A percentile compares a stretch with the other conserved stretches of the same genome.
Conservation (phyloP, 2,113 vertebrate genomes). For the Benitochromis conjunctus region DNA sequence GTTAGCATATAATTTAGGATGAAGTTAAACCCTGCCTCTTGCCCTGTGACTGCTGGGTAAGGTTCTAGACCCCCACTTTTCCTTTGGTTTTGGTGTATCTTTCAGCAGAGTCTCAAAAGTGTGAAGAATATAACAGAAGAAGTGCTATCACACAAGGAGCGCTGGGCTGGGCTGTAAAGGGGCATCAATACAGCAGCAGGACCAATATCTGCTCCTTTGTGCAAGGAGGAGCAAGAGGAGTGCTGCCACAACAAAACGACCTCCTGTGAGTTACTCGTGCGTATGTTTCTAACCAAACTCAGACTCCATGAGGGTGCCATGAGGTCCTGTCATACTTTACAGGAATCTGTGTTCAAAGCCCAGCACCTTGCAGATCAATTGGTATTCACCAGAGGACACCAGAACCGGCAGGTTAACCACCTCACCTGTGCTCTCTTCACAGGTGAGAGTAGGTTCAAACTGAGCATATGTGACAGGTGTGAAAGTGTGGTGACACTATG, state of each 20-base stretch:
- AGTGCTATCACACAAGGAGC: neutral
- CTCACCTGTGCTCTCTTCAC: neutral
- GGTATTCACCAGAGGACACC: neutral
- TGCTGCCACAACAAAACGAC: neutral
- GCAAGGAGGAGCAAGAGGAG: neutral
- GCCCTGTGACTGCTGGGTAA: fast-evolving
- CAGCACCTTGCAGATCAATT: neutral
- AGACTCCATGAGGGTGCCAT: neutral
- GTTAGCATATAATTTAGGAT: neutral
- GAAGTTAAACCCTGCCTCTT: neutral
- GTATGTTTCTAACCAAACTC: neutral
- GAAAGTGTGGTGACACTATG: neutral
- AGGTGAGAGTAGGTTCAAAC: neutral
- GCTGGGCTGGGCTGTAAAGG: neutral
- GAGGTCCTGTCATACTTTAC: no score
- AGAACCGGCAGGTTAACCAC: neutral
- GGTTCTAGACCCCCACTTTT: neutral
- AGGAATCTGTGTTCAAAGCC: neutral
- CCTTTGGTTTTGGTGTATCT: neutral
- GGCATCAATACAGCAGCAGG: neutral
- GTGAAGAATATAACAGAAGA: neutral
- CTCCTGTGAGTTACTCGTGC: neutral
- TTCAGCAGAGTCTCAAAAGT: neutral
- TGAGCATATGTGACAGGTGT: neutral
- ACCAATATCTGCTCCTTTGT: neutral